phyloP scores from a whole-genome alignment of 2,113 vertebrate species.

The Daboia siamensis region DNA sequence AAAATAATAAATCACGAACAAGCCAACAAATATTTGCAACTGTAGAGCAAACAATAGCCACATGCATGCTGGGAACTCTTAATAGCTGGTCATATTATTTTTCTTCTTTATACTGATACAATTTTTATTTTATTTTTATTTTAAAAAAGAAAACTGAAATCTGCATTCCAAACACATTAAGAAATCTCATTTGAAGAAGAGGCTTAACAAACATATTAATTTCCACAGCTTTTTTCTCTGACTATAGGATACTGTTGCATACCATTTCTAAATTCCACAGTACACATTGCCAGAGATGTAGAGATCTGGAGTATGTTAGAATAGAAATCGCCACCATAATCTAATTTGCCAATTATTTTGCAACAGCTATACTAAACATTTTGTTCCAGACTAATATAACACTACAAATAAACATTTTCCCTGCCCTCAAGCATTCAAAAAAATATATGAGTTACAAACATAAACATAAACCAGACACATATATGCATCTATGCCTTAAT shows the following conservation, averaged over 20 bases:
- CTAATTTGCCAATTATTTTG: conserved; percentile 28
- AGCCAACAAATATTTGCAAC: neutral
- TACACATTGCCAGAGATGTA: neutral
- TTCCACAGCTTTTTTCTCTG: neutral
- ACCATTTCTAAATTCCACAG: neutral
- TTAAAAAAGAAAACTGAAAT: conserved; percentile 9
- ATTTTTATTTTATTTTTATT: neutral
- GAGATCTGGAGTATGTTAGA: neutral
- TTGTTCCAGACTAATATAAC: neutral
- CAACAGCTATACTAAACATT: neutral
- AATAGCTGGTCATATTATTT: neutral
- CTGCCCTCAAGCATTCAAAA: neutral
- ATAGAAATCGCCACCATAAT: conserved; percentile 6
- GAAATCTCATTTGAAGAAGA: neutral
- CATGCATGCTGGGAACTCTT: neutral
- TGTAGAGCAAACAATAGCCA: neutral
- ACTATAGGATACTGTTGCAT: neutral
- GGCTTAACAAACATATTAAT: neutral
- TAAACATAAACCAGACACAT: neutral
- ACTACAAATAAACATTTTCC: neutral
- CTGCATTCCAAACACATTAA: neutral
- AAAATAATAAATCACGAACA: neutral
- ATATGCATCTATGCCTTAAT: neutral
- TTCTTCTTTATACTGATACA: conserved; percentile 8
- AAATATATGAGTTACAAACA: neutral